Conservation (phyloP, 2,113 vertebrate species). For the Oryzias curvinotus region DNA sequence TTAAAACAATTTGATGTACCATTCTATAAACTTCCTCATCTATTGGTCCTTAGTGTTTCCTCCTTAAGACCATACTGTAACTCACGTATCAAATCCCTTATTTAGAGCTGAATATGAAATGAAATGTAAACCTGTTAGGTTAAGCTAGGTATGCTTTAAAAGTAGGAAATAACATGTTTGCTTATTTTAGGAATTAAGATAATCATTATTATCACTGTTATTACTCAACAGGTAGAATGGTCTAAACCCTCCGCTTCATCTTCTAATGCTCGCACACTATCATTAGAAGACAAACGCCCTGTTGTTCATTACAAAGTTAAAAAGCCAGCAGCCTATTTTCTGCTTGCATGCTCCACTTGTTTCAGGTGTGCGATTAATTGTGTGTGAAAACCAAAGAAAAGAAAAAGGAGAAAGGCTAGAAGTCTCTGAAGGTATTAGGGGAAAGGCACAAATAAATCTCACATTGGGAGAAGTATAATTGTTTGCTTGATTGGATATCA, state of each 20-base stretch:
- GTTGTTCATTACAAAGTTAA: conserved; percentile 39
- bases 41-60: not conserved
- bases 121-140: too few species aligned
- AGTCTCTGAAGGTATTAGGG: not conserved
- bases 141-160: too few species aligned
- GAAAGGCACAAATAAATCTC: not conserved
- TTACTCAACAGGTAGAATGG: not conserved
- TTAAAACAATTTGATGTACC: too few species aligned
- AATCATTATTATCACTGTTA: not conserved
- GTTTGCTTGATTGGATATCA: not conserved
- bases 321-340: conserved; percentile 26
- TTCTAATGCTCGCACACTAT: not conserved
- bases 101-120: conserved; percentile 19
- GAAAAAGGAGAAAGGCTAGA: not conserved
- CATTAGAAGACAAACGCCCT: conserved; percentile 13
- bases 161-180: not conserved
- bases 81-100: conserved; percentile 20
- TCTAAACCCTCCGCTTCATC: not conserved
- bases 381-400: conserved; percentile 13
- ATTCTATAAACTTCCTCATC: conserved; percentile 14
- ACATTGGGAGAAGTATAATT: not conserved
- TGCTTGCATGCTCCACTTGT: conserved; percentile 36
- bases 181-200: not conserved
- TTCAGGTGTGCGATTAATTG: conserved; percentile 38
- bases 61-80: conserved; percentile 17